These are phyloP conservation scores for Poecilia latipinna DNA, from an alignment of 2,113 vertebrate species.

Conservation along the genomic window DNA sequence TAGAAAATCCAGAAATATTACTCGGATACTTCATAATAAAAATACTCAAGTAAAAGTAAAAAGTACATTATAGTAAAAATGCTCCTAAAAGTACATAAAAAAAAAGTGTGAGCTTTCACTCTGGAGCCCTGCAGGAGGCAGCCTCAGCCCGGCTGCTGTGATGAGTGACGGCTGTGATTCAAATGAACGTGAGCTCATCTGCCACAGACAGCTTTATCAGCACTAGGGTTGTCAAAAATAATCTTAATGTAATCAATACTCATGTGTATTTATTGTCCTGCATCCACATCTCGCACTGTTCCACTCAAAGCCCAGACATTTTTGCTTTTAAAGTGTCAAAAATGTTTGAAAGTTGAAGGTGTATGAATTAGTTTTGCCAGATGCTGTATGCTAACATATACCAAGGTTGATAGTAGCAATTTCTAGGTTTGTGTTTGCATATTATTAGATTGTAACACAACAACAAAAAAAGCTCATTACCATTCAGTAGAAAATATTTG, in stretches of 20 bases:
- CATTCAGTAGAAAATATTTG: slow-evolving; percentile 64
- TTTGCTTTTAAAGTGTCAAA: neutral
- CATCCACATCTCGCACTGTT: too few species aligned
- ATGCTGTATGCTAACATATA: slow-evolving; percentile 10
- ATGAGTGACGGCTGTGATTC: slow-evolving; percentile 23
- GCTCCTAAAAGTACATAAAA: neutral
- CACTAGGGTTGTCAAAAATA: too few species aligned
- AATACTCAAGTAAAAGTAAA: too few species aligned
- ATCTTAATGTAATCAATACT: too few species aligned
- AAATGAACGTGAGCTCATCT: slow-evolving; percentile 3
- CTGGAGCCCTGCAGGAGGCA: slow-evolving; percentile 37
- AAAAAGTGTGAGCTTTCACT: slow-evolving; percentile 41
- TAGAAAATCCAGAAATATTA: too few species aligned
- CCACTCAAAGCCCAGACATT: neutral
- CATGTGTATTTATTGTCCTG: too few species aligned
- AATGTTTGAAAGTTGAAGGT: neutral
- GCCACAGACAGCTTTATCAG: slow-evolving; percentile 11
- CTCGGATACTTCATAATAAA: too few species aligned
- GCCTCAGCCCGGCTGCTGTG: slow-evolving; percentile 72
- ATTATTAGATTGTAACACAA: slow-evolving; percentile 53
- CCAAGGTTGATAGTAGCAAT: slow-evolving; percentile 65
- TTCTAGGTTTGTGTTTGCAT: slow-evolving; percentile 38
- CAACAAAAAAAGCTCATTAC: slow-evolving; percentile 61
- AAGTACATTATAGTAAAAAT: too few species aligned
- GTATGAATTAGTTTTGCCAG: neutral